Evolutionary conservation across 2,888 invertebrate species (phyloP), one percentile per base, ranked within the genome.

Genomic region (Xestia xanthographa): DNA sequence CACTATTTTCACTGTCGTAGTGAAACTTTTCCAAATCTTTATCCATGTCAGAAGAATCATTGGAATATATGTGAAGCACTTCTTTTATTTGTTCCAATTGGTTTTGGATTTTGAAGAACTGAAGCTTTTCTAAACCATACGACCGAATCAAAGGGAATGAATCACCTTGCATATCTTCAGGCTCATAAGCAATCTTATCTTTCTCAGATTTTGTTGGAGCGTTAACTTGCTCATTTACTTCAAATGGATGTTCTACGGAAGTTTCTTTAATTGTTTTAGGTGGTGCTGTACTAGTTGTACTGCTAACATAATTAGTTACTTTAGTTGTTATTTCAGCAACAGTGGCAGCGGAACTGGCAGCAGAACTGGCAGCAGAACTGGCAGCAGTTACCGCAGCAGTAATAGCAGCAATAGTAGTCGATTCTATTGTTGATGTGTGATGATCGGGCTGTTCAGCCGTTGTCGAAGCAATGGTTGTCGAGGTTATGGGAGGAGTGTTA

Each of bases 131-230:
- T 68, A 95, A 89, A 74, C 95, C 96, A 73, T 95, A 96, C 29
- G 95, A 92, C 84, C 93, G 94, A 75, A 95, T 92, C 8, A 95
- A 95, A 76, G 95, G 93, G 83, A 93, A 93, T 26, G 95, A 90
- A 91, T 96, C 96, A 73, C 92, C 90, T 92, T 96, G 96, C 96
- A 96, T 96, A 66, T 93, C 89, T 78, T 94, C 91, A 41, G 96
- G 96, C 38, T 95, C 93, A 80, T 96, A 96, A 70, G 94, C 96
- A 75, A 96, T 92, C 2, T 91, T 78, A 48, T 83, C 77, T 48
- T 84, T 84, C 60, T 85, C 72, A 43, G 68, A 73, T 80, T 87
- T 80, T 43, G 63, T 17, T n/a, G 77, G 71, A 66, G 66, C 26
- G 58, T 75, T 76, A 80, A 79, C 74, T 86, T 89, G 88, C 60